phyloP scores from a whole-genome alignment of 2,797 vertebrate species.

The Alosa sapidissima region DNA sequence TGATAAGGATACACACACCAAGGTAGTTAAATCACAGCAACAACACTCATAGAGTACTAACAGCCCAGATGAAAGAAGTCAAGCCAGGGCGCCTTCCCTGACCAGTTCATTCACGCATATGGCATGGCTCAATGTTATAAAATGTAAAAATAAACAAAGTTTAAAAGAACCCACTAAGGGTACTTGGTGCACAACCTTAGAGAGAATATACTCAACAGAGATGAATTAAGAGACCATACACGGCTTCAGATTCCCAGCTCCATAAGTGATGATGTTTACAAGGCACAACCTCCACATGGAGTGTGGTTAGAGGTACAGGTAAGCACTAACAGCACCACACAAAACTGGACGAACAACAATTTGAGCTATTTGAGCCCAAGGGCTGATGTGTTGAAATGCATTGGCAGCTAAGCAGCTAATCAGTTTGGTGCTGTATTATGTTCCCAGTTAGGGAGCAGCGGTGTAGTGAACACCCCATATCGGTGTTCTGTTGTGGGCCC shows the following conservation, averaged over 20 bases:
- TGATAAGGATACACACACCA: background rate
- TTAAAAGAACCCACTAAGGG: background rate
- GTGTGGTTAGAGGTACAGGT: background rate
- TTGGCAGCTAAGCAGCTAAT: background rate
- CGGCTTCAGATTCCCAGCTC: background rate
- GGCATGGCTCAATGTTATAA: too few species aligned
- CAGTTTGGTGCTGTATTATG: background rate
- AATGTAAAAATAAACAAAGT: too few species aligned
- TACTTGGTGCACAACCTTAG: background rate
- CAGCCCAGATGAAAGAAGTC: background rate
- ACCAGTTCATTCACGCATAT: too few species aligned
- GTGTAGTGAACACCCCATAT: background rate
- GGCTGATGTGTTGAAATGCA: background rate
- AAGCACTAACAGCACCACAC: background rate
- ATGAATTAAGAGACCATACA: background rate
- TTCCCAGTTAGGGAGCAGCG: background rate
- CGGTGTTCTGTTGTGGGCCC: background rate
- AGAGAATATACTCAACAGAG: background rate
- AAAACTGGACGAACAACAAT: background rate
- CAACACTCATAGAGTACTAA: background rate
- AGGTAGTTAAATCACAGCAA: background rate
- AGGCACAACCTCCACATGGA: background rate
- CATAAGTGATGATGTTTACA: background rate
- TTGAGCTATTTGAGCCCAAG: background rate
- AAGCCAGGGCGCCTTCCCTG: background rate